Base-by-base conservation (phyloP, 1,140 invertebrate species). In the Calycopis cecrops region DNA sequence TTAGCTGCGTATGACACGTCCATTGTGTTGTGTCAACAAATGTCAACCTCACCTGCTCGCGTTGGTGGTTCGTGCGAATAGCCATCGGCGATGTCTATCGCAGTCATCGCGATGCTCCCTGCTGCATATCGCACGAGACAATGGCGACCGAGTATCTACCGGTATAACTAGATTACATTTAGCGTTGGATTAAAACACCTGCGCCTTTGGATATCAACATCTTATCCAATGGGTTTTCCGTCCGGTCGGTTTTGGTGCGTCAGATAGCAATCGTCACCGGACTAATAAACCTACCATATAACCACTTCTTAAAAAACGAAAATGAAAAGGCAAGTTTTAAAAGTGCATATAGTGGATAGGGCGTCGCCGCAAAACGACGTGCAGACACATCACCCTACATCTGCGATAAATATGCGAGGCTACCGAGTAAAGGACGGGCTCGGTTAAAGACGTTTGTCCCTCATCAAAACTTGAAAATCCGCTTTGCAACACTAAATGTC, bases 401-500 rank as follows among this genome's bases (percentile, higher is more conserved):
- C 62, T 65, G 58, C 47, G 49, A 60, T 10, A 55, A 60, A 17
- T 44, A 49, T 42, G 48, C 49, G 14, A 60, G 21, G 21, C 21
- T 28, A 28, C 6, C 21, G 21, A 28, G 21, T 28, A 28, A 2
- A 28, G 21, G 54, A 57, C 56, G 59, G 34, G 21, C 51, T 52
- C 63, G 44, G 47, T 9, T 47, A 59, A 60, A 54, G 21, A 65
- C 37, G 63, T 28, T 60, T 54, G 55, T 57, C 35, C 18, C 49
- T 57, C 38, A 52, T 7, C 10, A 37, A 42, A 55, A 57, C 33
- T n/a, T 35, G 28, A 61, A 65, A 28, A 33, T 59, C 40, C 48
- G 63, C 56, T 54, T 65, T 17, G 63, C 54, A 35, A 62, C 57
- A 11, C 59, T 55, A 35, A 65, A 62, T 44, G 49, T 65, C 16